A percentile compares a stretch with the other conserved stretches of the same genome.
Conservation (phyloP, 1,140 invertebrate genomes). For the Wasmannia auropunctata region DNA sequence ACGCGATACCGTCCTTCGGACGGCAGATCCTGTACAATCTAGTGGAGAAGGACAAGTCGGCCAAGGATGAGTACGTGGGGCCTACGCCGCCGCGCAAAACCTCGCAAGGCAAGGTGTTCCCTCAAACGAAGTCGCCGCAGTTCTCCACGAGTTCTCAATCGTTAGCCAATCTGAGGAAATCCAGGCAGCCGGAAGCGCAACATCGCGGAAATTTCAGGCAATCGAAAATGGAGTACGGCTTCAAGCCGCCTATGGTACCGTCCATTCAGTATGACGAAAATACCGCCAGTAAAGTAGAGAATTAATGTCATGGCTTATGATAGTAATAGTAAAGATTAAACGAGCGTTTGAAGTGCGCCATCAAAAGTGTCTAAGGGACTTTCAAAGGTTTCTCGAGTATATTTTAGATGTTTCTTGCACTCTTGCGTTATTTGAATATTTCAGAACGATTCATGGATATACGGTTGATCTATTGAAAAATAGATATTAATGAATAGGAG, state of each 20-base stretch:
- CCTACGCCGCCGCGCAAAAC: constrained; percentile 77
- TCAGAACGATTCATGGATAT: background rate
- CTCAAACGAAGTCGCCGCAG: constrained; percentile 45
- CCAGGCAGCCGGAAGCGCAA: constrained; percentile 78
- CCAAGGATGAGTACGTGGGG: constrained; percentile 81
- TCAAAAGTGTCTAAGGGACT: background rate
- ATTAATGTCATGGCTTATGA: background rate
- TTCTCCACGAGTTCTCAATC: constrained; percentile 51
- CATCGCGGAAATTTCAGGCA: constrained; percentile 87
- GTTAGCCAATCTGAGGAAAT: constrained; percentile 67
- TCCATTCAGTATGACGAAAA: constrained; percentile 92
- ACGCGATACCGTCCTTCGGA: background rate
- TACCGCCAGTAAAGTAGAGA: constrained; percentile 81
- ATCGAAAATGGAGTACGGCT: constrained; percentile 92
- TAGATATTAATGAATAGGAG: background rate
- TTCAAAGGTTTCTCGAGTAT: background rate
- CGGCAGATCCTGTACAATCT: constrained; percentile 27
- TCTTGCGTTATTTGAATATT: background rate
- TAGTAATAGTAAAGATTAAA: background rate
- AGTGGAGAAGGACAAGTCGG: constrained; percentile 61
- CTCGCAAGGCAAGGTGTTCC: background rate
- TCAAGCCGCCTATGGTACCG: constrained; percentile 92
- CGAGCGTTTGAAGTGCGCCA: background rate
- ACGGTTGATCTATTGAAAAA: background rate
- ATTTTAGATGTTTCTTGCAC: background rate